phyloP scores from a whole-genome alignment of 2,888 invertebrate species.

The Drosophila yooni region DNA sequence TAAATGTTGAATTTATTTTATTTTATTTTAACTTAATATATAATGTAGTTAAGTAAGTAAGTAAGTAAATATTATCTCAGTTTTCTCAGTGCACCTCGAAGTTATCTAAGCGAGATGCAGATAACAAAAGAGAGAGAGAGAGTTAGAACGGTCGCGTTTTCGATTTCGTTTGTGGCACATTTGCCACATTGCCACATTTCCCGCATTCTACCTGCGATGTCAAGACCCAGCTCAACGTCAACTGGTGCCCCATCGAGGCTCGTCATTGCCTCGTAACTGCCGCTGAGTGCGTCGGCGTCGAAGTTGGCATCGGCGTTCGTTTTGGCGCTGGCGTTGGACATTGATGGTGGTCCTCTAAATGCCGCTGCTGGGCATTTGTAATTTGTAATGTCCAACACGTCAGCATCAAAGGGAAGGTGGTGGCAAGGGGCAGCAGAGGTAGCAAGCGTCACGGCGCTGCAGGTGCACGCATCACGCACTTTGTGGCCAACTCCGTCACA shows the following conservation, averaged over 20 bases:
- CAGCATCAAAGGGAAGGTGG: conserved; percentile 40
- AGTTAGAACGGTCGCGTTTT: conserved; percentile 59
- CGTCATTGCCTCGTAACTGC: conserved; percentile 63
- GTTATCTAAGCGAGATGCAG: conserved; percentile 24
- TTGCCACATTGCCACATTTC: conserved; percentile 40
- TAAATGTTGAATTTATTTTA: neutral
- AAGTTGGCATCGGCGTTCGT: conserved; percentile 15
- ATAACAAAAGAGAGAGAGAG: conserved; percentile 2
- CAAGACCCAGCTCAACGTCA: conserved; percentile 60
- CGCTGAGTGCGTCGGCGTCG: conserved; percentile 21
- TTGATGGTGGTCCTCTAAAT: conserved; percentile 71
- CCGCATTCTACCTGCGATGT: conserved; percentile 47
- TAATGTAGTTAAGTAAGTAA: neutral
- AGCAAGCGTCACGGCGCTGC: conserved; percentile 41
- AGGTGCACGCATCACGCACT: conserved; percentile 73
- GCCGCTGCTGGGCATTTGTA: conserved; percentile 69
- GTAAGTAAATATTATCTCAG: neutral
- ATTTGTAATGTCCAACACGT: conserved; percentile 81
- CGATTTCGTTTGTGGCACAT: conserved; percentile 66
- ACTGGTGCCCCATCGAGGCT: conserved; percentile 46
- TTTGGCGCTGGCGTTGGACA: conserved; percentile 49
- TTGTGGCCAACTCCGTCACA: conserved; percentile 56
- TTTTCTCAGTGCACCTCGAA: conserved; percentile 11
- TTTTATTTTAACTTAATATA: neutral
- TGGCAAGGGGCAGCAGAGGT: conserved; percentile 17